Conservation (phyloP, 2,797 vertebrate genomes). For the Aplochiton taeniatus region DNA sequence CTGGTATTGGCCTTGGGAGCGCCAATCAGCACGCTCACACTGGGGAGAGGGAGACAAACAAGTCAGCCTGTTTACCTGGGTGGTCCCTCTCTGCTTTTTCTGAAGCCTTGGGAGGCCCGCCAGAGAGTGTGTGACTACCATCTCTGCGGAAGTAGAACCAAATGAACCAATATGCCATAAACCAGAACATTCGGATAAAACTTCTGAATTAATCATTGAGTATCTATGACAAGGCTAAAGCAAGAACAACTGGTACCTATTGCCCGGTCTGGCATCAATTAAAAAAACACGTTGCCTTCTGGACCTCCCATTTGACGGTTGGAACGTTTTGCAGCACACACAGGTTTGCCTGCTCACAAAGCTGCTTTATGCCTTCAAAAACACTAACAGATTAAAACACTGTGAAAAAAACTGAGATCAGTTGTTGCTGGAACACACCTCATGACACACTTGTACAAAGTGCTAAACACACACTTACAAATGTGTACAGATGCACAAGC, state of each 20-base stretch:
- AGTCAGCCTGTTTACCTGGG: too few species aligned
- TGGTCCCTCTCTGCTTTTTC: too few species aligned
- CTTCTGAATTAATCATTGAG: background rate
- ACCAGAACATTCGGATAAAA: slow-evolving; percentile 12
- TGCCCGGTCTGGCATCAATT: slow-evolving; percentile 44
- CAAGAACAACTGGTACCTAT: slow-evolving; percentile 7
- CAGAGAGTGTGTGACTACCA: background rate
- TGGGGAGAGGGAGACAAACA: slow-evolving; percentile 56
- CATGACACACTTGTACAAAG: too few species aligned
- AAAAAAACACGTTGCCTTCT: slow-evolving; percentile 32
- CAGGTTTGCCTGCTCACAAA: slow-evolving; percentile 33
- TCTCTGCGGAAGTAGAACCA: background rate
- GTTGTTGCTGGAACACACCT: slow-evolving; percentile 24
- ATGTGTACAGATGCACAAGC: too few species aligned
- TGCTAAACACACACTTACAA: too few species aligned
- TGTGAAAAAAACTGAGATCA: slow-evolving; percentile 42
- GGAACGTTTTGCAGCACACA: slow-evolving; percentile 31
- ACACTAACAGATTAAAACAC: slow-evolving; percentile 53
- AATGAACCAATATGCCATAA: too few species aligned
- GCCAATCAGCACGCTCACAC: slow-evolving; percentile 86
- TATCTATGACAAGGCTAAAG: background rate
- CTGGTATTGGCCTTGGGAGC: slow-evolving; percentile 89
- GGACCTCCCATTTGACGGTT: slow-evolving; percentile 50
- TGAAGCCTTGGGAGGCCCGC: background rate
- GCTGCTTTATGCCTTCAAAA: slow-evolving; percentile 37